Conservation (phyloP, 2,888 invertebrate species). For the Phaonia tiefii region DNA sequence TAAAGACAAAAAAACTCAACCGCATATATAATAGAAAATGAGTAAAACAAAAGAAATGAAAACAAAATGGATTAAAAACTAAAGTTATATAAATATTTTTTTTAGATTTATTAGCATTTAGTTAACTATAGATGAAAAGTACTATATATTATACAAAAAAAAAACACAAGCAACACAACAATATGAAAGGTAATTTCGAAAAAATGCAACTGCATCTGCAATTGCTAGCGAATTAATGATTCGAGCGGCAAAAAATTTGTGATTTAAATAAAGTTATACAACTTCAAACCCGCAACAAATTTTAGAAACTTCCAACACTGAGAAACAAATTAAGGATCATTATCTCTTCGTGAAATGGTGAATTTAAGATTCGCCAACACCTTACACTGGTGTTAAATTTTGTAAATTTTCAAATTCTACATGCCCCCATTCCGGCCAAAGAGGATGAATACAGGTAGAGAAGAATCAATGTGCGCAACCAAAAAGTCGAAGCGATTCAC, state of each 20-base stretch:
- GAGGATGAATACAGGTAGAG: too few species aligned
- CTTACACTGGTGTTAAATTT: too few species aligned
- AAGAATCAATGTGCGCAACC: too few species aligned
- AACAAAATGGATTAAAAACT: conserved; percentile 57
- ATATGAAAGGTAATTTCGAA: not conserved
- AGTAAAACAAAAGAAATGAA: conserved; percentile 56
- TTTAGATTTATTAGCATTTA: conserved; percentile 39
- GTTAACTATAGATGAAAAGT: conserved; percentile 34
- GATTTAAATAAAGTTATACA: conserved; percentile 71
- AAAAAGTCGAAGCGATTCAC: too few species aligned
- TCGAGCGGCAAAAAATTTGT: conserved; percentile 71
- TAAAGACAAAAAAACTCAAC: conserved; percentile 70
- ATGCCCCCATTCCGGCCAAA: too few species aligned
- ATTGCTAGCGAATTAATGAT: too few species aligned
- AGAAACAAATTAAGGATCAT: conserved; percentile 20
- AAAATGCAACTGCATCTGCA: conserved; percentile 56
- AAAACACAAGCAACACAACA: conserved; percentile 5
- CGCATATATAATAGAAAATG: conserved; percentile 49
- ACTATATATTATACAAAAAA: not conserved
- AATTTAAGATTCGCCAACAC: too few species aligned
- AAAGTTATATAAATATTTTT: conserved; percentile 52
- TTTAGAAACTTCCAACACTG: conserved; percentile 43
- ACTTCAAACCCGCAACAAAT: conserved; percentile 53
- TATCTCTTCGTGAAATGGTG: too few species aligned
- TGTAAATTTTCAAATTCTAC: too few species aligned